Base-by-base conservation (phyloP, 1,140 invertebrate genomes). In the Dryas iulia region DNA sequence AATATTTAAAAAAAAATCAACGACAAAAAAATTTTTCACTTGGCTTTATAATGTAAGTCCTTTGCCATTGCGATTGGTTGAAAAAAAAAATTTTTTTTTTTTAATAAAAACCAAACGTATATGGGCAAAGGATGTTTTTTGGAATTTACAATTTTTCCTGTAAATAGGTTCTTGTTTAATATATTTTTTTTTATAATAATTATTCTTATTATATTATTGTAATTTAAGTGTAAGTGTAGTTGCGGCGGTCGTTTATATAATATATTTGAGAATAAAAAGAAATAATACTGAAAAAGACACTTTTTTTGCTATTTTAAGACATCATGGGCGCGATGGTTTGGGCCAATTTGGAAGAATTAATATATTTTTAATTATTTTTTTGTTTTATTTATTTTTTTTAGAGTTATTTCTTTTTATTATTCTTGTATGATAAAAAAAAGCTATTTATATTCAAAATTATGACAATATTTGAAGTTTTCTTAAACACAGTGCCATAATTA, bases 151-250 rank as follows among this genome's bases (percentile, higher is more conserved):
- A 31, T 6, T 24, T 67, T 59, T 67, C 71, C 14, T 82, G 80
- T 82, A 82, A 72, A 82, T 82, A 82, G 53, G 59, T 62, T 66
- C 73, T 67, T 54, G 69, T 82, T 80, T 80, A 82, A 78, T 80
- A 82, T 79, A 78, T 81, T 80, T 18, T 47, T 47, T 47, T 47
- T 47, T 21, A 47, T 47, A 21, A 47, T 47, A 18, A 10, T 47
- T 7, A 47, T 47, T n/a, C n/a, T n/a, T 77, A 77, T 81, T 78
- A 75, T 71, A 77, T 73, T 72, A 72, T 75, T 69, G 63, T 73
- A 75, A 67, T 69, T 33, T 77, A 75, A 74, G 61, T 57, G 14
- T 47, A 47, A 47, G 18, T 47, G 39, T 47, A 47, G 39, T 47
- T 47, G 39, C 39, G 39, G 39, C 39, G 8, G 18, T 18, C n/a